Evolutionary conservation across 2,888 invertebrate species (phyloP), one percentile per base, ranked within the genome.

Genomic region (Plemyria rubiginata): DNA sequence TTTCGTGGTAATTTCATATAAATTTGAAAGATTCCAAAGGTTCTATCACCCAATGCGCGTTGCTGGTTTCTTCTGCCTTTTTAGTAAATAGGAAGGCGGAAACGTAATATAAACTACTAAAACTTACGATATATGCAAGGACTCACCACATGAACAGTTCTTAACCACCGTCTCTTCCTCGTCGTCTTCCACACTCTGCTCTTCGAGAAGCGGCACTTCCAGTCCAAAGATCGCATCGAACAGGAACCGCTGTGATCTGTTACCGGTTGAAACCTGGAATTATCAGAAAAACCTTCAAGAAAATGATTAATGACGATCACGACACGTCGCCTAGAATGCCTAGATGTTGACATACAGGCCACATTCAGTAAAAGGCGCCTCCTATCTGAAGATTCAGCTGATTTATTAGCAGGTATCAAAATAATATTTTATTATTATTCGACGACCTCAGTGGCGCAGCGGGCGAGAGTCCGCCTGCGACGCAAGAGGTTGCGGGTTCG

Each of bases 81-180:
- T 11, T 16, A 16, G 4, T 45, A 3, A 45, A 11, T 16, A 16
- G 2, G 43, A 15, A 8, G 15, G 16, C 3, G 15, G 45, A 15
- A 11, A 16, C 11, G 11, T 16, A 4, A 45, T 16, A 16, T 16
- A 4, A 45, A 13, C 43, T 6, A 43, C 15, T 16, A 43, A 43
- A 9, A 43, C 15, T 15, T 15, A 16, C 16, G 4, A 45, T 2
- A 1, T 1, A 1, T 49, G 49, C 1, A 45, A 16, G 5, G 5
- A 22, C 94, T 93, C 89, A 95, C 96, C 96, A 84, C 97, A 97
- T 48, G 95, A 94, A 80, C 97, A 97, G 72, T 95, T 95, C 78
- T 94, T 94, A 51, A 94, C 80, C 73, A 86, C 87, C 50, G 92
- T 90, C 36, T 93, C 90, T 41, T 94, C 94, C 38, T 93, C 93